Conservation (phyloP, 2,113 vertebrate species). For the Stictonetta naevosa region DNA sequence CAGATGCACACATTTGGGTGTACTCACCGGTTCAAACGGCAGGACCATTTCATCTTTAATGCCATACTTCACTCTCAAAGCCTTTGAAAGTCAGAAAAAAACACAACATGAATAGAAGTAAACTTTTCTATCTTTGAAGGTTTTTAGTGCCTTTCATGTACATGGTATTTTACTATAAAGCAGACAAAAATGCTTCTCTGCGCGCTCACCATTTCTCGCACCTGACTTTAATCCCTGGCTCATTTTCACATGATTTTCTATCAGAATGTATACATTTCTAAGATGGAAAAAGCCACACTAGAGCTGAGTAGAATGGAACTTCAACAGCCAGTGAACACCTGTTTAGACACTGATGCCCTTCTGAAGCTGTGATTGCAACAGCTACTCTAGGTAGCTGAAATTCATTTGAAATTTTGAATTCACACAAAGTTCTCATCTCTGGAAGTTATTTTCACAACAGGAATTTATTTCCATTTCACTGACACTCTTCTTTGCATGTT, state of each 20-base stretch:
- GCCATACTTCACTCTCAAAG: constrained; percentile 91
- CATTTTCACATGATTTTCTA: not conserved
- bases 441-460: not conserved
- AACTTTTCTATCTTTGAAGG: not conserved
- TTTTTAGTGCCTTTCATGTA: not conserved
- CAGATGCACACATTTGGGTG: rapidly evolving
- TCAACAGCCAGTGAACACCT: not conserved
- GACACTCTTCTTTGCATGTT: not conserved
- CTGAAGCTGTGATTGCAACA: not conserved
- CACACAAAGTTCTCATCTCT: not conserved
- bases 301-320: not conserved
- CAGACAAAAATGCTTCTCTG: not conserved
- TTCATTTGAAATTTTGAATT: not conserved
- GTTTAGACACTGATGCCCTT: not conserved
- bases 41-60: constrained; percentile 96
- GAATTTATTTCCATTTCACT: not conserved
- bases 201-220: not conserved
- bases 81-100: constrained; percentile 73
- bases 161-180: not conserved
- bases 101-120: not conserved
- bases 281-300: not conserved
- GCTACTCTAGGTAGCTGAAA: not conserved
- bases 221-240: not conserved
- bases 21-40: constrained; percentile 93
- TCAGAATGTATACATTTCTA: not conserved